Conservation (phyloP, 2,797 vertebrate species). For the Sebastes paucispinis region DNA sequence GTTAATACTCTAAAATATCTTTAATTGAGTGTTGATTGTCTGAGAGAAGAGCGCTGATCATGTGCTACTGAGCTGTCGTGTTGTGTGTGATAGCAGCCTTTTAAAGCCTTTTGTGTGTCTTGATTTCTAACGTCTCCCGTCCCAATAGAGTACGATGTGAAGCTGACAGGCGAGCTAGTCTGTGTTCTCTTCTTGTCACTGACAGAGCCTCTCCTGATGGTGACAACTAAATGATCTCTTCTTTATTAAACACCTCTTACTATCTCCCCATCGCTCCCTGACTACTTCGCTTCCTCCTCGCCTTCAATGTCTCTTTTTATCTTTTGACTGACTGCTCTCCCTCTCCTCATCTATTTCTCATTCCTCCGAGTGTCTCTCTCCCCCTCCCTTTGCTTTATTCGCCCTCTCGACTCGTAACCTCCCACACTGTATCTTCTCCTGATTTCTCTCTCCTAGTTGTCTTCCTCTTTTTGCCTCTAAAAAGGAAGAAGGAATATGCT, state of each 20-base stretch:
- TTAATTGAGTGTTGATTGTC: slow-evolving; percentile 22
- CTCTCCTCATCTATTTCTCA: slow-evolving; percentile 62
- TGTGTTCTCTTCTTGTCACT: slow-evolving; percentile 62
- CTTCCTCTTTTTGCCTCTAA: slow-evolving; percentile 15
- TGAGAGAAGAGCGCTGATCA: slow-evolving; percentile 28
- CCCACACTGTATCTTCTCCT: slow-evolving; percentile 27
- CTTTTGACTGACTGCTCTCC: slow-evolving; percentile 71
- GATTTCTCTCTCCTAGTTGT: slow-evolving; percentile 20
- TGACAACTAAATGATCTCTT: slow-evolving; percentile 85
- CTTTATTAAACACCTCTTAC: slow-evolving; percentile 86
- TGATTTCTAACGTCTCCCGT: slow-evolving; percentile 58
- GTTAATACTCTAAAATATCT: slow-evolving; percentile 39
- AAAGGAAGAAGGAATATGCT: slow-evolving; percentile 22
- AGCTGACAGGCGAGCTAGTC: slow-evolving; percentile 72
- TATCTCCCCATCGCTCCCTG: slow-evolving; percentile 70
- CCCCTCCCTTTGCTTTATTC: slow-evolving; percentile 6
- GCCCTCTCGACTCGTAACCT: slow-evolving; percentile 12
- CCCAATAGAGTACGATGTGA: slow-evolving; percentile 69
- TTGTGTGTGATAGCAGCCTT: slow-evolving; percentile 64
- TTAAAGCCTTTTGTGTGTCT: slow-evolving; percentile 56
- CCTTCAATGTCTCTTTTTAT: slow-evolving; percentile 70
- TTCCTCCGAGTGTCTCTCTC: slow-evolving; percentile 25
- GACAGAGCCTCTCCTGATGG: slow-evolving; percentile 73
- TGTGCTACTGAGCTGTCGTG: slow-evolving; percentile 55
- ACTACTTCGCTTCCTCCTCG: slow-evolving; percentile 66